Conservation (phyloP, 2,797 vertebrate species). For the Telmatherina bonti region DNA sequence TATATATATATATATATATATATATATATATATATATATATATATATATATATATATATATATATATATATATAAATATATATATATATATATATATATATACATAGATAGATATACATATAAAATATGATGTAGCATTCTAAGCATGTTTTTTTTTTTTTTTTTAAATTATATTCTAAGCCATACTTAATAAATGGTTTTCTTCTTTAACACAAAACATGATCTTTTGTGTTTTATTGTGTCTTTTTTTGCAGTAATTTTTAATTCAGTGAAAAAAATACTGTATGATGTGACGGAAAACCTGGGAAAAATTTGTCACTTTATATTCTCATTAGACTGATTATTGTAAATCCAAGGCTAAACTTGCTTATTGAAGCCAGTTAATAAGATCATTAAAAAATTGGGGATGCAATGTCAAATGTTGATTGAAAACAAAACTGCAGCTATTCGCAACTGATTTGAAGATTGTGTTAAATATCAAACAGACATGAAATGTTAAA, state of each 20-base stretch:
- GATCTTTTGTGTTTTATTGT: not conserved
- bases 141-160: not conserved
- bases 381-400: not conserved
- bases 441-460: not conserved
- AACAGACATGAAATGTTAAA: not conserved
- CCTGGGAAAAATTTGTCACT: not conserved
- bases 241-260: not conserved
- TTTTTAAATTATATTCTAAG: not conserved
- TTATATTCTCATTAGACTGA: not conserved
- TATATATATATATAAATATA: too few relatives aligned
- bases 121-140: too few relatives aligned
- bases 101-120: too few relatives aligned
- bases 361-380: not conserved
- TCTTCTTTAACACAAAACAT: not conserved
- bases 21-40: too few relatives aligned
- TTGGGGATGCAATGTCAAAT: not conserved
- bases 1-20: too few relatives aligned
- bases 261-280: not conserved
- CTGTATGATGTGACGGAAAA: not conserved
- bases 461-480: not conserved
- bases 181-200: not conserved
- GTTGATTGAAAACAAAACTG: not conserved
- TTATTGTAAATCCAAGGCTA: not conserved
- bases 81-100: too few relatives aligned
- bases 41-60: too few relatives aligned